These are phyloP conservation scores for Lordiphosa clarofinis DNA, from an alignment of 1,140 invertebrate genomes.

Conservation along the genomic window DNA sequence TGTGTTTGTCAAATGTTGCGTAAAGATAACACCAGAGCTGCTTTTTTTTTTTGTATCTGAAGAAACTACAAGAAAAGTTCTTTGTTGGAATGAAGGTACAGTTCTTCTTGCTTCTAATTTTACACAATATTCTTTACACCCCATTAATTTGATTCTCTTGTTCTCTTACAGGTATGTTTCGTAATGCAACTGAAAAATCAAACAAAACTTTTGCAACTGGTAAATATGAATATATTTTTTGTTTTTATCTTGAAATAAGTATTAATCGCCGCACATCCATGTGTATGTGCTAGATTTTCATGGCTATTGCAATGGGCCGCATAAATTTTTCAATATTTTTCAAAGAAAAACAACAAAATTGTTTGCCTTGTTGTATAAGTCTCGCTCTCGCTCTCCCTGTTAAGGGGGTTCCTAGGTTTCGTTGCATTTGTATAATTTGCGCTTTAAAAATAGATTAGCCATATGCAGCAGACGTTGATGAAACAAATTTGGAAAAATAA, in stretches of 20 bases:
- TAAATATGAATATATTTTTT: slow-evolving; percentile 43
- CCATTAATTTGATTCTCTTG: background rate
- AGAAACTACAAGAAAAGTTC: slow-evolving; percentile 29
- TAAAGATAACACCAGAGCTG: slow-evolving; percentile 48
- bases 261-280: background rate
- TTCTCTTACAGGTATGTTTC: slow-evolving; percentile 52
- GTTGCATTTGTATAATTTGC: slow-evolving; percentile 27
- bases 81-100: slow-evolving; percentile 32
- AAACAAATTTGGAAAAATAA: slow-evolving; percentile 12
- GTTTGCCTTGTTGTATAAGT: background rate
- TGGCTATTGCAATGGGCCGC: slow-evolving; percentile 45
- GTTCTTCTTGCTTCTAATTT: no score
- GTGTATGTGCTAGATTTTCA: slow-evolving; percentile 37
- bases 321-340: slow-evolving; percentile 53
- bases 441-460: slow-evolving; percentile 20
- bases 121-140: no score
- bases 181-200: slow-evolving; percentile 36
- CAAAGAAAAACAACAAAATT: background rate
- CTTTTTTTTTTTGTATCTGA: slow-evolving; percentile 24
- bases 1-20: slow-evolving; percentile 58
- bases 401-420: background rate
- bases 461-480: slow-evolving; percentile 6
- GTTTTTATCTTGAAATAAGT: slow-evolving; percentile 9
- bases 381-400: slow-evolving; percentile 2
- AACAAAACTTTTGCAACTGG: slow-evolving; percentile 37